Evolutionary conservation across 2,888 invertebrate genomes (phyloP).

Genomic region (Lamproptera curius): DNA sequence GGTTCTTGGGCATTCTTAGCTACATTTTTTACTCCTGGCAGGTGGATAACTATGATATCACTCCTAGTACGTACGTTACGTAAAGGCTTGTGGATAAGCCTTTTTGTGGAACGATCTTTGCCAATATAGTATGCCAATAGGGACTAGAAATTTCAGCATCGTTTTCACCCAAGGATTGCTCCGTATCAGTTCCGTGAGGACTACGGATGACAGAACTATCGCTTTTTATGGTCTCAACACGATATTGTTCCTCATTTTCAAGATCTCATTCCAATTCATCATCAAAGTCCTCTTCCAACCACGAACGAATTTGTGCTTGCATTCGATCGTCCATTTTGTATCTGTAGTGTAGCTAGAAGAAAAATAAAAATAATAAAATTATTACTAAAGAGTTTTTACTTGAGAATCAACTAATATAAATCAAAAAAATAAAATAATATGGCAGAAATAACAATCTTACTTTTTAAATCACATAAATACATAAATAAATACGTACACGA

Average conservation of each 20-base stretch:
- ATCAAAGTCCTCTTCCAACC: background rate
- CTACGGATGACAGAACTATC: slow-evolving; percentile 13
- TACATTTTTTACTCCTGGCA: slow-evolving; percentile 14
- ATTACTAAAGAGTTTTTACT: background rate
- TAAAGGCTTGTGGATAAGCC: slow-evolving; percentile 12
- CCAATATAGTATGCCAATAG: slow-evolving; percentile 11
- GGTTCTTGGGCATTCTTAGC: slow-evolving; percentile 19
- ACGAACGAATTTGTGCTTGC: background rate
- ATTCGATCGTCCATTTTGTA: background rate
- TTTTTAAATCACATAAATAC: background rate
- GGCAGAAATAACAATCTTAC: background rate
- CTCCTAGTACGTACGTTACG: slow-evolving; percentile 4
- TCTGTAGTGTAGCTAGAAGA: too few species aligned
- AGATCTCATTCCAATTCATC: background rate
- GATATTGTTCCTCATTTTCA: background rate
- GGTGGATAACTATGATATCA: slow-evolving; percentile 9
- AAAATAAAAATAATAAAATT: too few species aligned
- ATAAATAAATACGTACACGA: slow-evolving; percentile 6
- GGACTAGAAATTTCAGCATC: background rate
- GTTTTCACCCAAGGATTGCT: background rate
- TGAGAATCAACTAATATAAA: background rate
- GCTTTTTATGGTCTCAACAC: slow-evolving; percentile 4
- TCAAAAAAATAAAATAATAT: background rate
- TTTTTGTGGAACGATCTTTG: slow-evolving; percentile 17
- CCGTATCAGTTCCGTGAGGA: slow-evolving; percentile 8